These are phyloP conservation scores for Euwallacea fornicatus DNA, from an alignment of 1,140 invertebrate species.

Conservation along the genomic window DNA sequence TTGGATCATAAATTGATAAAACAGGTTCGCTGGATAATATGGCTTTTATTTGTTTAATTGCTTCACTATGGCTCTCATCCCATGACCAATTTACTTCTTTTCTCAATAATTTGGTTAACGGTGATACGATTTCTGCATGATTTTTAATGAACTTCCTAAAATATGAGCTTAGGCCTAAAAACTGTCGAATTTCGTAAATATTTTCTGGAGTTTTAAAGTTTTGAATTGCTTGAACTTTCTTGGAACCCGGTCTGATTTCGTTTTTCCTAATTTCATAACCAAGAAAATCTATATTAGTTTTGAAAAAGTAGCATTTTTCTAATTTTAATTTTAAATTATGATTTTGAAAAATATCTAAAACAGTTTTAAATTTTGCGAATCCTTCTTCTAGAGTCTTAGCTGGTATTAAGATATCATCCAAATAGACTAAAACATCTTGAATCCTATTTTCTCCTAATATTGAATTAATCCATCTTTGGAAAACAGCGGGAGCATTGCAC, in stretches of 20 bases:
- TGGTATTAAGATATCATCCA: conserved; percentile 8
- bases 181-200: conserved; percentile 44
- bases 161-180: conserved; percentile 47
- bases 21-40: conserved; percentile 8
- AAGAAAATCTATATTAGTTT: conserved; percentile 11
- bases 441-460: no score
- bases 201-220: conserved; percentile 45
- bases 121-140: conserved; percentile 12
- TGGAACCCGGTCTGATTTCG: background rate
- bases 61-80: conserved; percentile 6
- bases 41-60: conserved; percentile 15
- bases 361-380: background rate
- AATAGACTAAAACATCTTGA: background rate
- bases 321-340: conserved; percentile 22
- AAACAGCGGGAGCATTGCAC: background rate
- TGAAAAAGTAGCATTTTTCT: conserved; percentile 18
- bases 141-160: conserved; percentile 47
- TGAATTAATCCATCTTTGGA: conserved; percentile 14
- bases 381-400: background rate
- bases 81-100: conserved; percentile 12
- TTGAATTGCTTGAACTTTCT: conserved; percentile 10
- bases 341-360: background rate
- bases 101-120: conserved; percentile 23
- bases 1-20: conserved; percentile 17
- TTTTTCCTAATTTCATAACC: conserved; percentile 10